Evolutionary conservation across 2,797 vertebrate species (phyloP).

Genomic region (Harpagifer antarcticus): DNA sequence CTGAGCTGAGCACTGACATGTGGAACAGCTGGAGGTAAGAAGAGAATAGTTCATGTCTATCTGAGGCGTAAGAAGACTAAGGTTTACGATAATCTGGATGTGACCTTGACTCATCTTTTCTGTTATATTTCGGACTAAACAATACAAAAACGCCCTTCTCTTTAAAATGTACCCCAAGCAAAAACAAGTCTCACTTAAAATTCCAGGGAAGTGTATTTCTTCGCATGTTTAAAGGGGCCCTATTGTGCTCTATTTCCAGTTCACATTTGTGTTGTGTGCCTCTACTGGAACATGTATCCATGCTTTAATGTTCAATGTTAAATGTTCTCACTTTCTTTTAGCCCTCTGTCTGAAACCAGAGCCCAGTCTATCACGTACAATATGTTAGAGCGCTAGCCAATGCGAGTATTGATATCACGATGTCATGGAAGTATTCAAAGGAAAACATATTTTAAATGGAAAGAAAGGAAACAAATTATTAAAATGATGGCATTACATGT

Average conservation of each 20-base stretch:
- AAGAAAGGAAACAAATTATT: neutral
- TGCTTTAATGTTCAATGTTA: too few species aligned
- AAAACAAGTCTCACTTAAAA: conserved; percentile 29
- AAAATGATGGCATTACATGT: too few species aligned
- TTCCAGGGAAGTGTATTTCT: neutral
- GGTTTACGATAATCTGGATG: conserved; percentile 26
- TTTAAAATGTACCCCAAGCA: conserved; percentile 21
- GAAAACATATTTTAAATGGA: neutral
- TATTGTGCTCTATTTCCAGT: too few species aligned
- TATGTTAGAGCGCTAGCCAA: too few species aligned
- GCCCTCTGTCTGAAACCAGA: too few species aligned
- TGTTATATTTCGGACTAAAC: conserved; percentile 6
- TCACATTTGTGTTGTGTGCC: too few species aligned
- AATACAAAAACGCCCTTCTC: conserved; percentile 9
- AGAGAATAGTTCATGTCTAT: conserved; percentile 45
- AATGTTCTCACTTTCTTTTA: too few species aligned
- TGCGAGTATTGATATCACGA: too few species aligned
- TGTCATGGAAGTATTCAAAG: too few species aligned
- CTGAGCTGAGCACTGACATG: conserved; percentile 43
- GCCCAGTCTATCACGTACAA: too few species aligned
- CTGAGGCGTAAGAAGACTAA: conserved; percentile 17
- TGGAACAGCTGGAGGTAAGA: conserved; percentile 57
- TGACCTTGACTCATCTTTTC: conserved; percentile 44
- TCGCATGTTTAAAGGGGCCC: too few species aligned
- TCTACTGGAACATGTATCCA: too few species aligned